phyloP scores from a whole-genome alignment of 2,113 vertebrate species.

The Bubo scandiacus region DNA sequence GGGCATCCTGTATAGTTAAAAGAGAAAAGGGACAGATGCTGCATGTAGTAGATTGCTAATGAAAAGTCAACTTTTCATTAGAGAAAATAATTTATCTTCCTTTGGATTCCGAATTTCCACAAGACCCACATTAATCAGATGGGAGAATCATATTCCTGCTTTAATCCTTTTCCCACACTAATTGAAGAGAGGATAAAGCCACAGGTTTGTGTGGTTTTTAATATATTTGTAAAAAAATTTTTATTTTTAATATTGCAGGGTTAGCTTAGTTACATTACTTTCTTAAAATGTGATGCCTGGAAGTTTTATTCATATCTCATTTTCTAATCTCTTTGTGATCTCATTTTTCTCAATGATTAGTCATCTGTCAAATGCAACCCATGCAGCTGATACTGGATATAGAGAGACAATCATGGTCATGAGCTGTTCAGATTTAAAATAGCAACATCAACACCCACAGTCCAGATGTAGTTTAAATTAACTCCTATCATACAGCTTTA shows the following conservation, averaged over 20 bases:
- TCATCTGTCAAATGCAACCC: conserved; percentile 6
- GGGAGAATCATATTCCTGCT: background rate
- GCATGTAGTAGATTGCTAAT: background rate
- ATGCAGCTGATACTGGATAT: background rate
- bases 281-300: background rate
- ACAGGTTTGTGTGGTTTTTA: background rate
- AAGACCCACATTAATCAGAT: background rate
- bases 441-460: background rate
- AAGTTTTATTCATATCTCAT: background rate
- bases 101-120: background rate
- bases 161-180: background rate
- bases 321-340: background rate
- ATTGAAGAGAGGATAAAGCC: background rate
- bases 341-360: conserved; percentile 28
- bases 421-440: conserved; percentile 9
- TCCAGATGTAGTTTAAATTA: conserved; percentile 11
- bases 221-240: too few relatives aligned
- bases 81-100: background rate
- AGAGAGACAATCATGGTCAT: background rate
- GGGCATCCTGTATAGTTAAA: background rate
- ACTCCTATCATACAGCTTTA: background rate
- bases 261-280: background rate
- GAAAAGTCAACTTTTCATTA: background rate
- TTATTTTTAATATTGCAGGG: background rate
- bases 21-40: background rate